phyloP scores from a whole-genome alignment of 2,888 invertebrate species.

The Protodeltote pygarga region DNA sequence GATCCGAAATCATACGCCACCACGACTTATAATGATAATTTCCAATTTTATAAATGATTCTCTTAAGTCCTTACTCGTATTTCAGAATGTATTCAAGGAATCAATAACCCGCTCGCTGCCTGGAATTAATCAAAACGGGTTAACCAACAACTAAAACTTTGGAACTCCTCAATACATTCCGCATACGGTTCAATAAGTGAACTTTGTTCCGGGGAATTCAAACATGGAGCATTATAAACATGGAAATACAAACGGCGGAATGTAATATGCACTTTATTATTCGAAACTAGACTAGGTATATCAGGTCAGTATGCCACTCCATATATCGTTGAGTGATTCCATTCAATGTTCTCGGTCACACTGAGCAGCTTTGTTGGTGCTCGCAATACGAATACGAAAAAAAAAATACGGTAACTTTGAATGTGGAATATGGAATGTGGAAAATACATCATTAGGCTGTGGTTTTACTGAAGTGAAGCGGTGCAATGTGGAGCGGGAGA shows the following conservation, averaged over 20 bases:
- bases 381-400: constrained; percentile 25
- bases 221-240: too few relatives aligned
- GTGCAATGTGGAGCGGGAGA: too few relatives aligned
- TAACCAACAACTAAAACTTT: not conserved
- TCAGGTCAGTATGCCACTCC: constrained; percentile 38
- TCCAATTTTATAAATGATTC: too few relatives aligned
- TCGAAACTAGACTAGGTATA: constrained; percentile 41
- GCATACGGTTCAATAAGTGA: constrained; percentile 3
- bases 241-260: constrained; percentile 10
- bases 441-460: constrained; percentile 18
- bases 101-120: too few relatives aligned
- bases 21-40: too few relatives aligned
- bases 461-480: too few relatives aligned
- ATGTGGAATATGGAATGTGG: constrained; percentile 13
- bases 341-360: constrained; percentile 28
- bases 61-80: too few relatives aligned
- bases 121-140: too few relatives aligned
- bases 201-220: constrained; percentile 11
- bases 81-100: too few relatives aligned
- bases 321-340: constrained; percentile 34
- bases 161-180: constrained; percentile 12
- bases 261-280: constrained; percentile 25
- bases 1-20: too few relatives aligned
- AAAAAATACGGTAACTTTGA: constrained; percentile 19
- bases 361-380: constrained; percentile 27